Conservation (phyloP, 2,888 invertebrate species). For the Parnassius glacialis region DNA sequence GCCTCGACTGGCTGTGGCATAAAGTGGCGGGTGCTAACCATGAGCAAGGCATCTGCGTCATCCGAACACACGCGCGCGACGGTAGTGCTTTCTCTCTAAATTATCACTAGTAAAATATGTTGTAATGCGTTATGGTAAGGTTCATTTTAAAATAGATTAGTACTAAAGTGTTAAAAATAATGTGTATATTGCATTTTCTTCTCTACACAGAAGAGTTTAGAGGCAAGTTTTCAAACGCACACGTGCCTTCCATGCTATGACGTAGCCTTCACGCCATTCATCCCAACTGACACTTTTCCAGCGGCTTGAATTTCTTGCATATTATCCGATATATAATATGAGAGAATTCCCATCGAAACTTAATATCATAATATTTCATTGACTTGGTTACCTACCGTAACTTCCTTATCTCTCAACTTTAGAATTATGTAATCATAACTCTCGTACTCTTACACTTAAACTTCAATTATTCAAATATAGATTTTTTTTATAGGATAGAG, state of each 20-base stretch:
- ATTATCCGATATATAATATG: constrained; percentile 59
- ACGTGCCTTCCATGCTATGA: constrained; percentile 42
- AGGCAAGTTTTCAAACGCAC: constrained; percentile 32
- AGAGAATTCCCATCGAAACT: constrained; percentile 52
- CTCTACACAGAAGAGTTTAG: constrained; percentile 43
- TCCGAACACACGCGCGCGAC: constrained; percentile 61
- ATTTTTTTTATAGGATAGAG: no score
- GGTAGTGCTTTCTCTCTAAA: constrained; percentile 76
- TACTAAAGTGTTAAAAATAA: not conserved
- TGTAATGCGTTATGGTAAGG: constrained; percentile 52
- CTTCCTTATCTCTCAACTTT: constrained; percentile 5
- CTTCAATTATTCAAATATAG: no score
- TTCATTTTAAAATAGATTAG: constrained; percentile 37
- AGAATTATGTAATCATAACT: no score
- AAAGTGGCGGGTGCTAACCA: constrained; percentile 38
- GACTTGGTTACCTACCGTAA: constrained; percentile 23
- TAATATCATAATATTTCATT: constrained; percentile 40
- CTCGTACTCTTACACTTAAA: no score
- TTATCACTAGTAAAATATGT: constrained; percentile 45
- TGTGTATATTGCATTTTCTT: constrained; percentile 44
- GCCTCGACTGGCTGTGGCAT: constrained; percentile 55
- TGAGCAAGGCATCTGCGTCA: constrained; percentile 69
- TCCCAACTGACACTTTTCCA: constrained; percentile 68
- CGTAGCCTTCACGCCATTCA: constrained; percentile 60
- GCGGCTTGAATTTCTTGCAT: constrained; percentile 62